Evolutionary conservation across 2,797 vertebrate species (phyloP).

Genomic region (Labeo calbasu): DNA sequence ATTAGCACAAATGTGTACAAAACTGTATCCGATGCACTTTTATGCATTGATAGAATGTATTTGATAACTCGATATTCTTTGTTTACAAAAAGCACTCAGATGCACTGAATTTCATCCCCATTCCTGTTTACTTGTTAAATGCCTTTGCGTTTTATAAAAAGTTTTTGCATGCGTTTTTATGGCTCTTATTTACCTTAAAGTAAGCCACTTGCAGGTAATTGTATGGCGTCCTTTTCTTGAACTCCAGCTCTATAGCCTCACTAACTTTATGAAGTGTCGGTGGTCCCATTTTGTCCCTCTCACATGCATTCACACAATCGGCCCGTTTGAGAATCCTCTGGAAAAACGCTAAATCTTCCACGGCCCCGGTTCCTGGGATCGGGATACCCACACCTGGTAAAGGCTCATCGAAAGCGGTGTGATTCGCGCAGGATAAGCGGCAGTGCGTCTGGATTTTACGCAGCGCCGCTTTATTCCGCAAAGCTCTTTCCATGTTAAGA

Average conservation of each 20-base stretch:
- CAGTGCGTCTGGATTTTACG: conserved; percentile 82
- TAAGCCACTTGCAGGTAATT: conserved; percentile 97
- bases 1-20: not conserved
- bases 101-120: not conserved
- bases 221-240: conserved; percentile 90
- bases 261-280: conserved; percentile 75
- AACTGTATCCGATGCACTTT: not conserved
- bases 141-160: not conserved
- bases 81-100: not conserved
- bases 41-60: not conserved
- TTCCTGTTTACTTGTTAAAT: not conserved
- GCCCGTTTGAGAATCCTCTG: conserved; percentile 84
- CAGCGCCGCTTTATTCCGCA: conserved; percentile 82
- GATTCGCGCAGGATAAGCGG: conserved; percentile 81
- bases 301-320: conserved; percentile 86
- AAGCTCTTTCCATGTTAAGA: conserved; percentile 91
- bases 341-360: conserved; percentile 88
- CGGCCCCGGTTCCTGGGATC: conserved; percentile 68
- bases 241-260: conserved; percentile 87
- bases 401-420: conserved; percentile 71
- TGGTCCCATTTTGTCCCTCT: conserved; percentile 75
- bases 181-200: conserved; percentile 84
- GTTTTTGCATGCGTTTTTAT: not conserved
- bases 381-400: conserved; percentile 61
- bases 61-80: not conserved